Evolutionary conservation across 2,113 vertebrate species (phyloP), one percentile per base, ranked within the genome.

Genomic region (Ageneiosus marmoratus): DNA sequence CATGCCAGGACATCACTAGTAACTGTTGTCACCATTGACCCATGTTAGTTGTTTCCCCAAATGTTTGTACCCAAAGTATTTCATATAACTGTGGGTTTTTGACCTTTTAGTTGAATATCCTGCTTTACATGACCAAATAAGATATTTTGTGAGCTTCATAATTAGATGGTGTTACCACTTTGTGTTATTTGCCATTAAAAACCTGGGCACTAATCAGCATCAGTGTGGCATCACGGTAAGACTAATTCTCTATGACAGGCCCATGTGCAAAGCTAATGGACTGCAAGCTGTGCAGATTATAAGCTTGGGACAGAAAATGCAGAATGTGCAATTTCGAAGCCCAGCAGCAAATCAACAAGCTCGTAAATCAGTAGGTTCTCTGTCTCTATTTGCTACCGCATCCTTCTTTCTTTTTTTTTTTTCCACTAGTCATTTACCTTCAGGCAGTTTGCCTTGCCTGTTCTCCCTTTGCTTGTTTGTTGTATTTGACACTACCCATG

Each of bases 201-300:
- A 53, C 50, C 73, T 37, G 73, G 9, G 18, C 73, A 37, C 29
- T 55, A 22, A 53, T 83, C 24, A 9, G 55, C 55, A 73, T 67
- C 65, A 53, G 16, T 72, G 55, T 60, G 44, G 62, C 48, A 82
- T 79, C 69, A 27, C 80, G 24, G 69, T 65, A 81, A 70, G 37
- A 24, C 56, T 51, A 46, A 82, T 79, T 72, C 65, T 79, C 73
- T 79, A 44, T 82, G 86, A 84, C 79, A 84, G 83, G 58, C 20
- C 75, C 29, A 46, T 75, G 50, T 79, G 75, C 82, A 67, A 56
- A 87, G 34, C 10, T 83, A 87, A 85, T 83, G 72, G 78, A 29
- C 77, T 67, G 37, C 44, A 63, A 70, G 72, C 77, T 60, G 62
- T 37, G 55, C 32, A 85, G 55, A 81, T 82, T 41, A 58, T 51